Evolutionary conservation across 2,113 vertebrate genomes (phyloP), one percentile per base, ranked within the genome.

Genomic region (Spheniscus mendiculus): DNA sequence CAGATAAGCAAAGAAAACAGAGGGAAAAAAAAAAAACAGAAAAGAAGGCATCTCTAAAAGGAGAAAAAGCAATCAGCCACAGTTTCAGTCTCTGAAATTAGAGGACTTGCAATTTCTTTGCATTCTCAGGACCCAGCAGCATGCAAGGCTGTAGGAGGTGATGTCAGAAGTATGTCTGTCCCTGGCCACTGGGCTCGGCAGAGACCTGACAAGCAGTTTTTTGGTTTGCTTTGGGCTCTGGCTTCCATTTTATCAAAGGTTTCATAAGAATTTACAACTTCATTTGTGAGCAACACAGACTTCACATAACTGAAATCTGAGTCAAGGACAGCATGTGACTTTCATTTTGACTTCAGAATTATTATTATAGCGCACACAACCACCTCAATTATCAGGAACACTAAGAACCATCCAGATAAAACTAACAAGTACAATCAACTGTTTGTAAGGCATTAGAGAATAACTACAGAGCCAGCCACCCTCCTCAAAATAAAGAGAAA

Each of bases 311-410:
- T 26, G 7, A 74, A 93, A 94, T 76, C 34, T 84, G 65, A 95
- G 76, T 50, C 73, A 87, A 82, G 92, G 81, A 86, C 74, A 90
- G 45, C 93, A 87, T 4, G 12, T 58, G 83, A 91, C 66, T 93
- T 95, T 79, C 73, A 72, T 82, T 96, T 87, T 91, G 80, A 92
- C 93, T 96, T 89, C 10, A 14, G 78, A 93, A 89, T 96, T 84
- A 89, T 83, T 82, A 78, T 88, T 94, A 73, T 76, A 56, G 32
- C 45, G 23, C 7, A 9, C 77, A 47, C 49, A 91, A 56, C 42
- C 30, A 69, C 42, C 56, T 78, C 36, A 66, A 80, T 72, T 76
- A 83, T 62, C 70, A 89, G 71, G 89, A 92, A 96, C 38, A 36
- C 49, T 25, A 77, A 65, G 84, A 95, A 80, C 66, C 26, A 87